Evolutionary conservation across 2,113 vertebrate genomes (phyloP).

Genomic region (Tragelaphus strepsiceros): DNA sequence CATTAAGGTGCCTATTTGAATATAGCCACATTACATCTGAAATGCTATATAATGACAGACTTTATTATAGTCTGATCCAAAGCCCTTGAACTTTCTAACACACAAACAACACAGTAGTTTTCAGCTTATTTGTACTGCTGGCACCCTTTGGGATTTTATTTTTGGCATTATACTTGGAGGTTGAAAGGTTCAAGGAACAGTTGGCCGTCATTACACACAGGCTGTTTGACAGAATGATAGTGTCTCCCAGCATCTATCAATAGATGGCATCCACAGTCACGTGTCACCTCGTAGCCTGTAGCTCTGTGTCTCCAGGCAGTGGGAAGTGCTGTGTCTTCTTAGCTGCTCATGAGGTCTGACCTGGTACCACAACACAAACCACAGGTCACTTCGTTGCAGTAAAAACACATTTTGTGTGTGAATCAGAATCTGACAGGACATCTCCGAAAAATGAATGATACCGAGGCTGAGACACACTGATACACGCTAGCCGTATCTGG

Average conservation of each 20-base stretch:
- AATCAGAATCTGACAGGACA: background rate
- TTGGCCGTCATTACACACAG: background rate
- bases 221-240: background rate
- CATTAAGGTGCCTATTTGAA: conserved; percentile 11
- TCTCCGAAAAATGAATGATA: background rate
- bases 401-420: background rate
- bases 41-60: background rate
- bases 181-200: background rate
- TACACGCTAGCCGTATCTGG: background rate
- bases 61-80: background rate
- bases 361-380: background rate
- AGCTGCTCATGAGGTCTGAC: background rate
- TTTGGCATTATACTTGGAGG: background rate
- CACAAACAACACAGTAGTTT: background rate
- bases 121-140: background rate
- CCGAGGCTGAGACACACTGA: background rate
- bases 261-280: background rate
- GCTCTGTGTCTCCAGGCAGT: background rate
- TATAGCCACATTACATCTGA: conserved; percentile 27
- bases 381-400: background rate
- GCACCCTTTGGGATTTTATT: background rate
- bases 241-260: background rate
- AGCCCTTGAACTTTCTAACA: background rate
- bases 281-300: background rate
- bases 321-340: background rate